These are phyloP conservation scores for Muscicapa comitata DNA, from an alignment of 2,797 vertebrate genomes.

Conservation along the genomic window DNA sequence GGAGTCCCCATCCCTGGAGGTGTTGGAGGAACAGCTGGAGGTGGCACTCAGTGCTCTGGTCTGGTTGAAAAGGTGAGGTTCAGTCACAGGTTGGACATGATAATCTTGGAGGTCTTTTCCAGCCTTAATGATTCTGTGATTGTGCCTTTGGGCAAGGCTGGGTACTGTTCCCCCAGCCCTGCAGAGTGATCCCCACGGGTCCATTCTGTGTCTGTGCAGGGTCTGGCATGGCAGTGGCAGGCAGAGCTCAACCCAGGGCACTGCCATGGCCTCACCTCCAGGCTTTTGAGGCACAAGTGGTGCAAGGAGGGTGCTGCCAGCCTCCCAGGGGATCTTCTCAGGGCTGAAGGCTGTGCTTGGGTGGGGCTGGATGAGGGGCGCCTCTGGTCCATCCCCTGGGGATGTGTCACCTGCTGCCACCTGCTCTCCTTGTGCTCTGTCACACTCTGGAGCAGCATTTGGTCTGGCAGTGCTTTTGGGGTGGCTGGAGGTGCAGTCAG, in stretches of 20 bases:
- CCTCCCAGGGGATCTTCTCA: not conserved
- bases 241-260: not conserved
- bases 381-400: accelerated
- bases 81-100: accelerated
- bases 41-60: not conserved
- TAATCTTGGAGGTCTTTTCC: not conserved
- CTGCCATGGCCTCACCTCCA: accelerated
- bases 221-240: accelerated
- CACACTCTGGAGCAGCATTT: not conserved
- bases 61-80: not conserved
- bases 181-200: accelerated
- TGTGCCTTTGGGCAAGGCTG: not conserved
- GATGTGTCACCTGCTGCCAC: not conserved
- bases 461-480: not conserved
- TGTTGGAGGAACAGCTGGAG: not conserved
- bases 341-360: not conserved
- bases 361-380: not conserved
- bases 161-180: not conserved
- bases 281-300: not conserved
- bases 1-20: not conserved
- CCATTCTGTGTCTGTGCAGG: not conserved
- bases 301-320: not conserved
- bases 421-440: not conserved
- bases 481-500: not conserved
- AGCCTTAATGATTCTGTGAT: accelerated